These are phyloP conservation scores for Myanophis thanlyinensis DNA, from an alignment of 2,113 vertebrate genomes.

Conservation along the genomic window DNA sequence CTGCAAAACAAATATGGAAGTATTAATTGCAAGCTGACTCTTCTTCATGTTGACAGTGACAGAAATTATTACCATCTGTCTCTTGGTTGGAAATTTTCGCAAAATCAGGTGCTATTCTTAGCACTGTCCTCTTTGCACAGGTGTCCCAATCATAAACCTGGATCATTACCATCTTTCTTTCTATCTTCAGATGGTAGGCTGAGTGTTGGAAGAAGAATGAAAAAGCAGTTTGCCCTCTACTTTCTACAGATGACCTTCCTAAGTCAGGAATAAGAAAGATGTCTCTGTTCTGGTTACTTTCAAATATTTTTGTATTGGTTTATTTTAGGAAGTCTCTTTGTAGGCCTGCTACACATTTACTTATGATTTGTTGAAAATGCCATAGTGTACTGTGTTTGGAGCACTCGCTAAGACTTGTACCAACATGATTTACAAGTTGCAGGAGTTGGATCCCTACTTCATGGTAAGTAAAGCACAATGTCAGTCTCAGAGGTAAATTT, in stretches of 20 bases:
- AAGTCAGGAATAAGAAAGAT: constrained; percentile 1
- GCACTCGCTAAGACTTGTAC: not conserved
- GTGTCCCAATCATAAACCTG: constrained; percentile 60
- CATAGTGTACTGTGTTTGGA: not conserved
- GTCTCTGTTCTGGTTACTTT: not conserved
- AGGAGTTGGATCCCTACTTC: not conserved
- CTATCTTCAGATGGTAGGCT: constrained; percentile 30
- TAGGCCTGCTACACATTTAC: not conserved
- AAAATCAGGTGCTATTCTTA: constrained; percentile 62
- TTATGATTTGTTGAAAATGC: not conserved
- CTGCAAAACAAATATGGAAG: constrained; percentile 54
- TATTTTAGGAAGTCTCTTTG: not conserved
- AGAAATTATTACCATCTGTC: constrained; percentile 69
- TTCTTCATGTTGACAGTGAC: constrained; percentile 50
- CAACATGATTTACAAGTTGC: not conserved
- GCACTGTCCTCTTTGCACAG: constrained; percentile 52
- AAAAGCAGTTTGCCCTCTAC: constrained; percentile 21
- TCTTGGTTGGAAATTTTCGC: constrained; percentile 52
- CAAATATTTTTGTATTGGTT: not conserved
- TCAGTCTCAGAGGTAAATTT: not conserved
- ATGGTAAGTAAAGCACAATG: not conserved
- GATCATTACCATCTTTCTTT: constrained; percentile 43
- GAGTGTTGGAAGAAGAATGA: constrained; percentile 24
- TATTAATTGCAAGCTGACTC: constrained; percentile 61
- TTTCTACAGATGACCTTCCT: constrained; percentile 23